phyloP scores from a whole-genome alignment of 1,140 invertebrate species.

The Cyrtorhinus lividipennis region DNA sequence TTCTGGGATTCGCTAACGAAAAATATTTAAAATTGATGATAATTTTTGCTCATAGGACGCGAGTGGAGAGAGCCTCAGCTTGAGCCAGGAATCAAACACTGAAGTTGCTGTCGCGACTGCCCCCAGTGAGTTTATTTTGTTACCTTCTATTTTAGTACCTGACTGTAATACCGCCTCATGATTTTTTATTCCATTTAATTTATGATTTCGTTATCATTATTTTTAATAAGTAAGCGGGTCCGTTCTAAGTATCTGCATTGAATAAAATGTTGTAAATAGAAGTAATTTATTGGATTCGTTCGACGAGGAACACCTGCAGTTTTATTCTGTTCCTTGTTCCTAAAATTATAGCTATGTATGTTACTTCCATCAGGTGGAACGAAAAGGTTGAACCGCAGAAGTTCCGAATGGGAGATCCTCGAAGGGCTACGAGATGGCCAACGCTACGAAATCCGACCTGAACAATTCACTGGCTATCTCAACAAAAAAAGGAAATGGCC shows the following conservation, averaged over 20 bases:
- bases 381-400: slow-evolving; percentile 32
- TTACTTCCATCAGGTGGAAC: not conserved
- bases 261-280: no score
- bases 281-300: no score
- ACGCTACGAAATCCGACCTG: slow-evolving; percentile 50
- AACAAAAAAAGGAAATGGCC: slow-evolving; percentile 77
- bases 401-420: slow-evolving; percentile 67
- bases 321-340: no score
- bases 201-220: no score
- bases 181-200: no score
- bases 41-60: slow-evolving; percentile 29
- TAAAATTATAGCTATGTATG: no score
- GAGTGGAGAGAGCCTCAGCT: slow-evolving; percentile 32
- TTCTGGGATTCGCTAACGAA: no score
- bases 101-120: not conserved
- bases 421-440: slow-evolving; percentile 64
- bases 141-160: not conserved
- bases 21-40: no score
- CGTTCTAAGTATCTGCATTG: no score
- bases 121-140: slow-evolving; percentile 1
- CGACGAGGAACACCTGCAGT: no score
- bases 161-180: no score
- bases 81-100: slow-evolving; percentile 29
- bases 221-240: no score
- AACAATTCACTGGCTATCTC: slow-evolving; percentile 56